Percentiles rank a stretch among this genome's conserved stretches.
Conservation (phyloP, 2,888 invertebrate genomes). For the Metellina segmentata region DNA sequence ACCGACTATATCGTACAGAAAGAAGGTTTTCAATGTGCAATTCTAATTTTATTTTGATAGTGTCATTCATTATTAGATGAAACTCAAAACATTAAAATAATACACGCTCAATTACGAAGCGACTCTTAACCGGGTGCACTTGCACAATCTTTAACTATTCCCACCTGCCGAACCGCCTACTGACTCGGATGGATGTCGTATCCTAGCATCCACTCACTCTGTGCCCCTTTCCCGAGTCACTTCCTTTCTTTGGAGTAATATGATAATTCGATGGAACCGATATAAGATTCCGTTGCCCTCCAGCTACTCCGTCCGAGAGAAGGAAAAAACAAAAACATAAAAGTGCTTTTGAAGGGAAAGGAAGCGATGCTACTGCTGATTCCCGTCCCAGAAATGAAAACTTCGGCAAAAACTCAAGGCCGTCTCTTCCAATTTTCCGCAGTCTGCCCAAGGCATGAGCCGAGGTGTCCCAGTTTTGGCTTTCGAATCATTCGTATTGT, state of each 20-base stretch:
- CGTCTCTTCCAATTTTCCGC: conserved; percentile 26
- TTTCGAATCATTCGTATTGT: conserved; percentile 34
- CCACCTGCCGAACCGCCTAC: neutral
- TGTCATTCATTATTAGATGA: neutral
- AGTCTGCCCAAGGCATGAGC: conserved; percentile 37
- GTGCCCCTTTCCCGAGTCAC: too few relatives aligned
- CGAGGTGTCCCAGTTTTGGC: conserved; percentile 49
- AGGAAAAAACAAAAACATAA: neutral
- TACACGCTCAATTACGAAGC: neutral
- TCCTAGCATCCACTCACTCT: neutral
- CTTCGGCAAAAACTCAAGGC: conserved; percentile 44
- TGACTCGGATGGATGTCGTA: neutral
- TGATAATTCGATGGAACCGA: conserved; percentile 33
- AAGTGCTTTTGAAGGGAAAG: neutral
- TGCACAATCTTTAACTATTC: neutral
- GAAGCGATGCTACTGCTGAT: conserved; percentile 31
- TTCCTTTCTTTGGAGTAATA: conserved; percentile 19
- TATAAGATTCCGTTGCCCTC: conserved; percentile 11
- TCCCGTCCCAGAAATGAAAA: conserved; percentile 5
- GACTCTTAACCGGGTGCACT: neutral
- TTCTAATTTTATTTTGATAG: too few relatives aligned
- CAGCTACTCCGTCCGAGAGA: conserved; percentile 15
- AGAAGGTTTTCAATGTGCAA: too few relatives aligned
- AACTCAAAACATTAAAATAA: neutral
- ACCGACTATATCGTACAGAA: too few relatives aligned